Evolutionary conservation across 2,797 vertebrate genomes (phyloP).

Genomic region (Vespertilio murinus): DNA sequence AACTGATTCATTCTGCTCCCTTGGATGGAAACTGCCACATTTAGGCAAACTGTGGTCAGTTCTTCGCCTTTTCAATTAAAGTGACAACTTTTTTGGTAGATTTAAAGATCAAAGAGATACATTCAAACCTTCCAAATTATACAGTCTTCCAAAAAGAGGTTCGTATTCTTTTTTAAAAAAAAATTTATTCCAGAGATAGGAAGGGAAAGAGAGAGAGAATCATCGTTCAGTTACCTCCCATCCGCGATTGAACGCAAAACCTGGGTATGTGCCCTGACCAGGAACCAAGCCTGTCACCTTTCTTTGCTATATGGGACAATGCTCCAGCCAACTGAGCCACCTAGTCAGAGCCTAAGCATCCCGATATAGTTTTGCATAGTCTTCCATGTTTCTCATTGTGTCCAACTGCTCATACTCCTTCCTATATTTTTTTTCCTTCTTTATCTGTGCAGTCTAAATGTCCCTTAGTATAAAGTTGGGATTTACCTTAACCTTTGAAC

Average conservation of each 20-base stretch:
- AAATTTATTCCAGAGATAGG: not conserved
- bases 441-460: not conserved
- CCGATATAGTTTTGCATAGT: not conserved
- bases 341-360: not conserved
- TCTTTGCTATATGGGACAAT: not conserved
- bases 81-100: not conserved
- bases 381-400: not conserved
- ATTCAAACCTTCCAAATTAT: not conserved
- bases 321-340: not conserved
- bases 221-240: not conserved
- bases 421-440: not conserved
- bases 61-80: not conserved
- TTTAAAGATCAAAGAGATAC: slow-evolving; percentile 21
- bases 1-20: not conserved
- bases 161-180: not conserved
- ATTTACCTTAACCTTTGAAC: not conserved
- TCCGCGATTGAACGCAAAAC: not conserved
- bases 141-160: not conserved
- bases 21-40: not conserved
- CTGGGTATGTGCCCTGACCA: not conserved
- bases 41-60: not conserved
- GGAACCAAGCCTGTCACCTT: not conserved
- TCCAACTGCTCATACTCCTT: not conserved
- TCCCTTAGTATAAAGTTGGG: not conserved
- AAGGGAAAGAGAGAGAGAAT: not conserved